These are phyloP conservation scores for Silurus asotus DNA, from an alignment of 2,113 vertebrate genomes.

Conservation along the genomic window DNA sequence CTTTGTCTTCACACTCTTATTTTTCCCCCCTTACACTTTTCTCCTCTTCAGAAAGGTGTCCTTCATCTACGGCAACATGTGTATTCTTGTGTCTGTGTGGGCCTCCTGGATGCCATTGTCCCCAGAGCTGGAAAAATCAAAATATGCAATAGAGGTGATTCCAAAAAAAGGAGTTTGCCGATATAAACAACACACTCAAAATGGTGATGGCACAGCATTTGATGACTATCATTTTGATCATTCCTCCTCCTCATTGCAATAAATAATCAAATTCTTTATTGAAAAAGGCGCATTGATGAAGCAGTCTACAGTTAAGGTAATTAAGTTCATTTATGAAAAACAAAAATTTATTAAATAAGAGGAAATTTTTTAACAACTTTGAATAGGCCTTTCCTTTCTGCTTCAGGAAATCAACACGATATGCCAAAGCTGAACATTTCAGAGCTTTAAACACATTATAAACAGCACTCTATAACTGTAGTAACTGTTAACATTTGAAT, in stretches of 20 bases:
- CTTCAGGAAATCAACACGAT: not conserved
- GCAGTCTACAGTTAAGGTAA: not conserved
- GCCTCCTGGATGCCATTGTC: not conserved
- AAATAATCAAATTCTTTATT: not conserved
- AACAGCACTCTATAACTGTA: not conserved
- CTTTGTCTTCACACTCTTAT: slow-evolving; percentile 24
- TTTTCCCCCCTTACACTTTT: not conserved
- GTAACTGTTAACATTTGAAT: not conserved
- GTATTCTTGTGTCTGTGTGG: not conserved
- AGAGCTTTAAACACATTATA: not conserved
- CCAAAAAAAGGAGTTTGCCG: not conserved
- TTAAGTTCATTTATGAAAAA: not conserved
- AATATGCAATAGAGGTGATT: not conserved
- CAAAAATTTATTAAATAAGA: not conserved
- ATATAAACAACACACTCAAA: not conserved
- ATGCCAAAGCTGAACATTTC: not conserved
- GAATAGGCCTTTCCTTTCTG: not conserved
- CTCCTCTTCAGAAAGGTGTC: slow-evolving; percentile 14
- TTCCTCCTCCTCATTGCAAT: not conserved
- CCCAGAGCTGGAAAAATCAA: not conserved
- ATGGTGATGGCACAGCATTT: not conserved
- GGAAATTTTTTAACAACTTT: not conserved
- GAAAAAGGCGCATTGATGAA: not conserved
- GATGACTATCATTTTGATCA: not conserved
- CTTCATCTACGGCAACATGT: not conserved